Percentiles rank a stretch among this genome's conserved stretches.
Evolutionary conservation across 30 jellyfish, hydroid and myxozoan species (phyloP).

Genomic region (Aurelia coerulea): DNA sequence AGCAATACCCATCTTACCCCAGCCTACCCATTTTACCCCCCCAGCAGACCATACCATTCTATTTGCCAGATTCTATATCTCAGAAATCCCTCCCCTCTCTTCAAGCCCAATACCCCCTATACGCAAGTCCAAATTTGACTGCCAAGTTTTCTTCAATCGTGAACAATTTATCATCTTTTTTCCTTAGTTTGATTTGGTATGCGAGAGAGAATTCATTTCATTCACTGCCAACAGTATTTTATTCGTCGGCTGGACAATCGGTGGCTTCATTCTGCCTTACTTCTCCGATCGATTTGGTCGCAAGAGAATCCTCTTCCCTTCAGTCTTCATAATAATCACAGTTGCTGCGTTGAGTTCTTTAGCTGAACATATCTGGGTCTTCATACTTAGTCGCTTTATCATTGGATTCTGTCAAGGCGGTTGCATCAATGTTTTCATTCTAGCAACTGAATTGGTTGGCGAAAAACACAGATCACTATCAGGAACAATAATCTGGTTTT

Average conservation of each 20-base stretch:
- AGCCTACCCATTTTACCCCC: no score
- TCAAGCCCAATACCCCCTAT: no score
- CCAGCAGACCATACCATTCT: no score
- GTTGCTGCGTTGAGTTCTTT: constrained; percentile 53
- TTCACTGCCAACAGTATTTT: constrained; percentile 67
- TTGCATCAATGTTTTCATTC: constrained; percentile 60
- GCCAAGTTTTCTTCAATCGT: no score
- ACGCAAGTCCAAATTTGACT: no score
- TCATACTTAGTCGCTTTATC: constrained; percentile 55
- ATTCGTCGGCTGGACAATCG: constrained; percentile 87
- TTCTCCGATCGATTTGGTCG: constrained; percentile 78
- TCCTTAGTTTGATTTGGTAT: constrained; percentile 79
- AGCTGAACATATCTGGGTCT: constrained; percentile 45
- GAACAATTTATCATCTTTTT: constrained; percentile 10
- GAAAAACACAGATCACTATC: constrained; percentile 67
- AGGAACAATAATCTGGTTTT: constrained; percentile 82
- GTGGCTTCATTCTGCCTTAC: constrained; percentile 77
- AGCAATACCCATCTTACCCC: no score
- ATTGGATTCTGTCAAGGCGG: constrained; percentile 87
- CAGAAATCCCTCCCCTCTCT: no score
- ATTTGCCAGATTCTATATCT: no score
- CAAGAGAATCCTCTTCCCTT: constrained; percentile 63
- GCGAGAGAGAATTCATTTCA: constrained; percentile 76
- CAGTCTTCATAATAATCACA: constrained; percentile 51
- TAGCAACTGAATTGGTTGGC: constrained; percentile 85